Conservation (phyloP, 23 tunicate species). For the Ascidia mentula region DNA sequence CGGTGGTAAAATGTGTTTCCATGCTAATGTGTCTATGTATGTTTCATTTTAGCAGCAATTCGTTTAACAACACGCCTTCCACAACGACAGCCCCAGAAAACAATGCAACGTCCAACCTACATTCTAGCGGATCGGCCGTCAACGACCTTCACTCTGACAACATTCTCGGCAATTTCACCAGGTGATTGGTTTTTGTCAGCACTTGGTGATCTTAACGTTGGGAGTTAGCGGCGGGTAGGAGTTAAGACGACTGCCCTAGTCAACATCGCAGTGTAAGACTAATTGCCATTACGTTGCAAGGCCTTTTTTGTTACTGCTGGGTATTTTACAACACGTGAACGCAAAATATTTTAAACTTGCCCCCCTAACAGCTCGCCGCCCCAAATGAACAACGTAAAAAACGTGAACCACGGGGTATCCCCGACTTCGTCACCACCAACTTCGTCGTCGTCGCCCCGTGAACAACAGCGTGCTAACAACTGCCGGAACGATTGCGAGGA, state of each 20-base stretch:
- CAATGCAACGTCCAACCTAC: slow-evolving; percentile 17
- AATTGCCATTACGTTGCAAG: too few species aligned
- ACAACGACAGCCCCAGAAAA: background rate
- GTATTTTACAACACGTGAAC: too few species aligned
- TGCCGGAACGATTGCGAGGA: slow-evolving; percentile 43
- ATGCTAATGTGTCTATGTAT: too few species aligned
- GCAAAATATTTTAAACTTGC: too few species aligned
- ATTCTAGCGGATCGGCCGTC: slow-evolving; percentile 26
- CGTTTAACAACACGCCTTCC: background rate
- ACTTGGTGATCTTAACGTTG: background rate
- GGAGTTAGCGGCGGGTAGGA: background rate
- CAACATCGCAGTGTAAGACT: too few species aligned
- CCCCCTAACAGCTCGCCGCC: background rate
- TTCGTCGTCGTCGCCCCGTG: background rate
- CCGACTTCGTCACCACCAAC: background rate
- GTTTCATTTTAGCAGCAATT: background rate
- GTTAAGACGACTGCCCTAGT: background rate
- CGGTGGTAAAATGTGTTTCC: too few species aligned
- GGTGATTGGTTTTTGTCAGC: slow-evolving; percentile 19
- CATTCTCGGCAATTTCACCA: slow-evolving; percentile 28
- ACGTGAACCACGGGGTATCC: background rate
- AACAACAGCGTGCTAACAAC: slow-evolving; percentile 23
- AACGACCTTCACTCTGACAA: slow-evolving; percentile 19
- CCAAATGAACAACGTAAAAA: slow-evolving; percentile 31
- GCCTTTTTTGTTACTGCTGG: too few species aligned